Evolutionary conservation across 92 coral and sea anemone genomes (phyloP).

Genomic region (Hydrozoanthus gracilis): DNA sequence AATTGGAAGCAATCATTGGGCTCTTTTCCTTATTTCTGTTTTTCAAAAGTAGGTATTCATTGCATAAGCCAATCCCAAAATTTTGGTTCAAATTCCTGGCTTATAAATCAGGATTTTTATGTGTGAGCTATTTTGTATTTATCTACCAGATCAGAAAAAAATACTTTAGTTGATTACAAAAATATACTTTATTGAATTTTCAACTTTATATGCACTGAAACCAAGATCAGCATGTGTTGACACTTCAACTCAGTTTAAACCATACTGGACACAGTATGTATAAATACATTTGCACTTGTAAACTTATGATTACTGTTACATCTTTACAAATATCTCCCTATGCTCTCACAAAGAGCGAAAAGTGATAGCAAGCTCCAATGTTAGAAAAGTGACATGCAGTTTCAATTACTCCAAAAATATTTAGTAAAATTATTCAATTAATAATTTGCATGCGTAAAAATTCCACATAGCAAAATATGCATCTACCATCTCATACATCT

Average conservation of each 20-base stretch:
- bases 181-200: neutral
- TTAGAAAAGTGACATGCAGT: neutral
- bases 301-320: neutral
- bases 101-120: too few species aligned
- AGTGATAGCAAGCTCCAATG: constrained; percentile 23
- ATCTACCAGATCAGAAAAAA: too few species aligned
- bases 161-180: constrained; percentile 20
- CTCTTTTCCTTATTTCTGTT: too few species aligned
- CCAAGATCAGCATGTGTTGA: constrained; percentile 4
- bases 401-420: neutral
- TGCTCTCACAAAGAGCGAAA: constrained; percentile 89
- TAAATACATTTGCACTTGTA: constrained; percentile 31
- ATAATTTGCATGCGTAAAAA: too few species aligned
- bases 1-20: too few species aligned
- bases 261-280: constrained; percentile 1
- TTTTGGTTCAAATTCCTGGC: too few species aligned
- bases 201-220: constrained; percentile 18
- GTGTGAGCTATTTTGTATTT: too few species aligned
- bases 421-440: neutral
- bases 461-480: too few species aligned
- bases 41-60: too few species aligned
- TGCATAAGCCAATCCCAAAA: too few species aligned
- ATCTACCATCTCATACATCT: too few species aligned
- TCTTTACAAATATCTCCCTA: neutral
- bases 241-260: constrained; percentile 1